Conservation (phyloP, 2,888 invertebrate species). For the Lepidocyrtoides sp. region DNA sequence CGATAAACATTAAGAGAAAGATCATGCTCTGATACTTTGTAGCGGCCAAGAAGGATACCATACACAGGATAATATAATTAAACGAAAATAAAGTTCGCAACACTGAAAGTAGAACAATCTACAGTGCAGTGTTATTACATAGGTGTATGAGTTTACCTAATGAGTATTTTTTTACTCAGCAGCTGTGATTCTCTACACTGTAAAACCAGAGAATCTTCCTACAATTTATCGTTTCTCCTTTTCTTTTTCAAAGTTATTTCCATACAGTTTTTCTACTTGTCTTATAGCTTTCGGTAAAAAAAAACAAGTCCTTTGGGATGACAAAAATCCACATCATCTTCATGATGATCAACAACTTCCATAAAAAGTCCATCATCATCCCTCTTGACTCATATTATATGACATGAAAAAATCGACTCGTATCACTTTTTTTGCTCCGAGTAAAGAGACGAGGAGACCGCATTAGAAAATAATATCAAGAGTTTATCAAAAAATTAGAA, state of each 20-base stretch:
- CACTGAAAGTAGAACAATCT: too few relatives aligned
- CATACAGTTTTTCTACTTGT: not conserved
- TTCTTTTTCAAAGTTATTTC: not conserved
- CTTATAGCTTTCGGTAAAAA: constrained; percentile 47
- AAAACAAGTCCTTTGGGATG: constrained; percentile 69
- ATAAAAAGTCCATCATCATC: constrained; percentile 47
- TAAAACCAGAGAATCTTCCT: not conserved
- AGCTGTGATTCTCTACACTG: not conserved
- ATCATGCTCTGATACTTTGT: not conserved
- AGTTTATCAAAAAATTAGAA: constrained; percentile 48
- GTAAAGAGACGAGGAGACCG: not conserved
- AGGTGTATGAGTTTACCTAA: too few relatives aligned
- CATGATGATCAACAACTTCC: constrained; percentile 37
- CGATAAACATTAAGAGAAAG: not conserved
- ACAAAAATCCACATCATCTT: constrained; percentile 65
- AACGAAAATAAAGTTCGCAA: too few relatives aligned
- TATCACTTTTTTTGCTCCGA: constrained; percentile 52
- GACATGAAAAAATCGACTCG: constrained; percentile 55
- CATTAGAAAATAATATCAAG: constrained; percentile 8
- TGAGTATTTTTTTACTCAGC: not conserved
- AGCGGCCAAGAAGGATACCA: too few relatives aligned
- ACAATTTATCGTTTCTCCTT: not conserved
- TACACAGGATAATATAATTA: too few relatives aligned
- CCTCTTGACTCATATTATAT: constrained; percentile 24
- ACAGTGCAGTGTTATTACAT: too few relatives aligned